phyloP scores from a whole-genome alignment of 2,113 vertebrate species.

The Emydura subglobosa region DNA sequence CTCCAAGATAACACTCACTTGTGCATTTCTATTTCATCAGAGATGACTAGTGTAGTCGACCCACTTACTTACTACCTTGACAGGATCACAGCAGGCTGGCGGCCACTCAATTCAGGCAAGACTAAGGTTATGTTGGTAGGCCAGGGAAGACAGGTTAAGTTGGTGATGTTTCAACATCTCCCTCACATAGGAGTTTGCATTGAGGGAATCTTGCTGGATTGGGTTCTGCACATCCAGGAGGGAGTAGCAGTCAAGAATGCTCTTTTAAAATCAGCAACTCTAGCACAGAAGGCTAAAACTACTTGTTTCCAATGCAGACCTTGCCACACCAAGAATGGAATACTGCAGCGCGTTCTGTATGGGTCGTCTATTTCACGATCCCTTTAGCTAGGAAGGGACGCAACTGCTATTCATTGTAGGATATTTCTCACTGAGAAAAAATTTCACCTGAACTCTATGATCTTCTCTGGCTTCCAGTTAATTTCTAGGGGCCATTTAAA shows the following conservation, averaged over 20 bases:
- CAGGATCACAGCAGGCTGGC: slow-evolving; percentile 61
- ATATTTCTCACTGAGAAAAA: not conserved
- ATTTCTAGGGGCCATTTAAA: not conserved
- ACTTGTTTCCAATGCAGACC: not conserved
- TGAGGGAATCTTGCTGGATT: not conserved
- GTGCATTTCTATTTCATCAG: slow-evolving; percentile 38
- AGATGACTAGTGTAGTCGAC: slow-evolving; percentile 38
- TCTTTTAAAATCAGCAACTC: not conserved
- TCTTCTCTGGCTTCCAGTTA: not conserved
- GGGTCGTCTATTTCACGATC: not conserved
- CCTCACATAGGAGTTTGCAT: not conserved
- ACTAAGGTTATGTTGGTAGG: not conserved
- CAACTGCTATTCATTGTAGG: not conserved
- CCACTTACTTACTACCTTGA: slow-evolving; percentile 41
- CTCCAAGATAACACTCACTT: not conserved
- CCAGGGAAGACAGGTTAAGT: not conserved
- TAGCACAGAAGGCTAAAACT: not conserved
- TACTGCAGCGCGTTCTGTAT: not conserved
- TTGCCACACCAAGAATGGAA: not conserved
- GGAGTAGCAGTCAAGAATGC: not conserved
- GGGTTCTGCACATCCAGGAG: not conserved
- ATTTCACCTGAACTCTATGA: not conserved
- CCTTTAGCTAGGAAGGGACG: not conserved
- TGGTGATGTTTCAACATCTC: not conserved
- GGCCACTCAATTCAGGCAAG: slow-evolving; percentile 39